Evolutionary conservation across 1,140 invertebrate genomes (phyloP).

Genomic region (Drosophila kikkawai): DNA sequence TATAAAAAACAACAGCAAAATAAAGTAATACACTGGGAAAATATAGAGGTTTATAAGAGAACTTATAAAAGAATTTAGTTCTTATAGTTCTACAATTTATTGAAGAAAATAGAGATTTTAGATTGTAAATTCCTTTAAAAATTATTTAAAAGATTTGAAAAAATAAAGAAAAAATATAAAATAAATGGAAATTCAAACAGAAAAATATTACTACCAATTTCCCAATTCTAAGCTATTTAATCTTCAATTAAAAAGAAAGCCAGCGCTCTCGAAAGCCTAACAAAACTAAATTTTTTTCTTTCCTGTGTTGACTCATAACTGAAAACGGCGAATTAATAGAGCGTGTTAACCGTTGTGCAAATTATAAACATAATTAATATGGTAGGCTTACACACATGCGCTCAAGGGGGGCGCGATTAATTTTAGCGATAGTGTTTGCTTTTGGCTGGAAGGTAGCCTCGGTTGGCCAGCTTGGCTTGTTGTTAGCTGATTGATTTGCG

Average conservation of each 20-base stretch:
- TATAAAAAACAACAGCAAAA: constrained; percentile 33
- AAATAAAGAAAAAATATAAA: too few relatives aligned
- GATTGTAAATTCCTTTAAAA: not conserved
- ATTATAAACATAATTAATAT: constrained; percentile 84
- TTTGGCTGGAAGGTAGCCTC: constrained; percentile 66
- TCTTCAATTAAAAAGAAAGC: not conserved
- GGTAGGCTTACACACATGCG: constrained; percentile 53
- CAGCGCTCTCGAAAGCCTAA: not conserved
- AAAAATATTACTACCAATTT: not conserved
- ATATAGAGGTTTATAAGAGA: not conserved
- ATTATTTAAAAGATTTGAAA: not conserved
- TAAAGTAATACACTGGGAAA: constrained; percentile 7
- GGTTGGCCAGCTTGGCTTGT: constrained; percentile 47
- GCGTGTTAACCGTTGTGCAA: constrained; percentile 84
- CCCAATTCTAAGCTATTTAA: too few relatives aligned
- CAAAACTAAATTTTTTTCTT: constrained; percentile 1
- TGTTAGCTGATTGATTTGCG: constrained; percentile 81
- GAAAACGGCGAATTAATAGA: constrained; percentile 74
- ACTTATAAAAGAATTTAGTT: not conserved
- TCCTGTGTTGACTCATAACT: constrained; percentile 20
- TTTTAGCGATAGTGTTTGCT: constrained; percentile 78
- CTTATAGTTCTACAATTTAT: not conserved
- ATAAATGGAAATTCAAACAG: not conserved
- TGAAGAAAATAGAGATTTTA: not conserved
- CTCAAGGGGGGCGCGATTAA: constrained; percentile 56